Evolutionary conservation across 2,797 vertebrate genomes (phyloP).

Genomic region (Nyctalus aviator): DNA sequence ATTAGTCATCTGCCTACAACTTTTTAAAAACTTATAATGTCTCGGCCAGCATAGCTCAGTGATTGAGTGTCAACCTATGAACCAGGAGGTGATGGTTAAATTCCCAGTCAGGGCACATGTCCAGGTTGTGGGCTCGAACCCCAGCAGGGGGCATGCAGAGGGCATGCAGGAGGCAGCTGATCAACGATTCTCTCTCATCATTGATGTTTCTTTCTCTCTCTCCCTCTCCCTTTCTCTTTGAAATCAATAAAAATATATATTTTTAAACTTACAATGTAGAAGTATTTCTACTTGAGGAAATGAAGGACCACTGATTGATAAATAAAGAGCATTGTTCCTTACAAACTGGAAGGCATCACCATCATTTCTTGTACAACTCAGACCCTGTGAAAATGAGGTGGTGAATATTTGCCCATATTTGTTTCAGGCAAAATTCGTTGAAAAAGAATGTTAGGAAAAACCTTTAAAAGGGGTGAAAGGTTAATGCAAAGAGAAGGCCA

Average conservation of each 20-base stretch:
- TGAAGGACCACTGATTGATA: neutral
- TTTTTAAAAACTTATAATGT: neutral
- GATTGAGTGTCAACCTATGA: neutral
- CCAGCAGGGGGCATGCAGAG: neutral
- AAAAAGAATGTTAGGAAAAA: neutral
- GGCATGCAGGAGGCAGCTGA: neutral
- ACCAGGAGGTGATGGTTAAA: neutral
- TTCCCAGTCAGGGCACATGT: neutral
- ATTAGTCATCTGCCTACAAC: neutral
- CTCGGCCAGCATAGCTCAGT: neutral
- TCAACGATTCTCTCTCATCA: neutral
- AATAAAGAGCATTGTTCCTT: neutral
- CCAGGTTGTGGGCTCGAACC: neutral
- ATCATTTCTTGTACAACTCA: neutral
- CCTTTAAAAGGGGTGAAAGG: neutral
- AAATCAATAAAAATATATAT: neutral
- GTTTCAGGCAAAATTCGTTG: neutral
- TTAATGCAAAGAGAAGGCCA: neutral
- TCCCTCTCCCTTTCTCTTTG: neutral
- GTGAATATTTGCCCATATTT: neutral
- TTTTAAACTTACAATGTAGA: neutral
- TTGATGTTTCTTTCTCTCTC: neutral
- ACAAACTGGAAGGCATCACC: neutral
- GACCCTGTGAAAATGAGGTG: neutral
- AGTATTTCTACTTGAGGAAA: neutral